phyloP scores from a whole-genome alignment of 2,888 invertebrate species.

The Melolontha melolontha region DNA sequence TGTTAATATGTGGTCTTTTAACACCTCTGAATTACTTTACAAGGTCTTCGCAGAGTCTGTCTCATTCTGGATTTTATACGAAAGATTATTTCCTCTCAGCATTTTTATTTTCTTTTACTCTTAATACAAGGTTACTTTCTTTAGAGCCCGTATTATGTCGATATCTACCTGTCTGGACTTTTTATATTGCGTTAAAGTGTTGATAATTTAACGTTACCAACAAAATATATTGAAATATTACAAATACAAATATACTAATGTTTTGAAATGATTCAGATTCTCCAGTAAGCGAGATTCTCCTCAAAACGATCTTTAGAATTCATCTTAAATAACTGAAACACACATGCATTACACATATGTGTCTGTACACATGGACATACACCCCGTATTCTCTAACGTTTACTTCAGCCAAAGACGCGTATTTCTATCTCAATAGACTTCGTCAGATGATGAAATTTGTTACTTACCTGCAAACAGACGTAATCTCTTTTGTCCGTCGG shows the following conservation, averaged over 20 bases:
- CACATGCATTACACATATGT: no score
- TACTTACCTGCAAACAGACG: no score
- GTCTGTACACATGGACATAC: no score
- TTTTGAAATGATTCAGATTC: no score
- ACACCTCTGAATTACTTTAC: constrained; percentile 28
- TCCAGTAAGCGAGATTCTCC: no score
- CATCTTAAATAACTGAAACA: no score
- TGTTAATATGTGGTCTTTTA: constrained; percentile 27
- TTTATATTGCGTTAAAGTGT: background rate
- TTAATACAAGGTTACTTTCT: constrained; percentile 21
- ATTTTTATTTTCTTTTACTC: constrained; percentile 18
- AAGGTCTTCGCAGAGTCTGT: constrained; percentile 14
- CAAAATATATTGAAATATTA: background rate
- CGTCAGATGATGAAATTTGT: no score
- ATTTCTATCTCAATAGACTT: no score
- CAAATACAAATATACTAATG: background rate
- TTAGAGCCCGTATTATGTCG: constrained; percentile 9
- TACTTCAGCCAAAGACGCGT: no score
- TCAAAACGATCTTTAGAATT: no score
- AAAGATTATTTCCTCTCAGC: constrained; percentile 13
- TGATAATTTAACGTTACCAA: constrained; percentile 2
- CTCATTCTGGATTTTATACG: constrained; percentile 10
- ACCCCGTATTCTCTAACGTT: no score
- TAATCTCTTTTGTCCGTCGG: no score
- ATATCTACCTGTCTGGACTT: constrained; percentile 3